Evolutionary conservation across 2,797 vertebrate species (phyloP).

Genomic region (Furcifer pardalis): DNA sequence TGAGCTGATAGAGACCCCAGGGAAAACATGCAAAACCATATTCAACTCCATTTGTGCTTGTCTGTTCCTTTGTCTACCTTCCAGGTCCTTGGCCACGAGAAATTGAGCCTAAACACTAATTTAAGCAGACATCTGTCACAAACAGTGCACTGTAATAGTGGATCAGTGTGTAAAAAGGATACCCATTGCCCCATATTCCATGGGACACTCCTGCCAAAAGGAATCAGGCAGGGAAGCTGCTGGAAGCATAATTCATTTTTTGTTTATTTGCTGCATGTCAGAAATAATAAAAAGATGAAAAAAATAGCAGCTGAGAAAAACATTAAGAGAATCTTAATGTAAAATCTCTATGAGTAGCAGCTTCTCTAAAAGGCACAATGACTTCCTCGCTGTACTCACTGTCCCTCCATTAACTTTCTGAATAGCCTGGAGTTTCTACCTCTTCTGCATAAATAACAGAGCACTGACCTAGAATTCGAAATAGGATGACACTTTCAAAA

Average conservation of each 20-base stretch:
- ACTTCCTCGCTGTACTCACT: not conserved
- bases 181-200: constrained; percentile 17
- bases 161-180: constrained; percentile 20
- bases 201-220: constrained; percentile 31
- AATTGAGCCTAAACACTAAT: constrained; percentile 15
- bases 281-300: constrained; percentile 25
- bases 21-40: constrained; percentile 4
- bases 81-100: not conserved
- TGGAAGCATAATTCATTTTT: constrained; percentile 33
- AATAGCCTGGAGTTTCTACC: constrained; percentile 27
- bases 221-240: constrained; percentile 30
- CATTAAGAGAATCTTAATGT: constrained; percentile 4
- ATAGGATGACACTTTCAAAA: not conserved
- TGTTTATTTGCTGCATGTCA: constrained; percentile 33
- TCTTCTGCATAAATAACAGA: constrained; percentile 27
- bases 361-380: constrained; percentile 13
- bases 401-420: not conserved
- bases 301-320: constrained; percentile 4
- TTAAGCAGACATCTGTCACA: constrained; percentile 29
- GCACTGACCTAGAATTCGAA: constrained; percentile 21
- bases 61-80: not conserved
- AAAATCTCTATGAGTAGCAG: constrained; percentile 15
- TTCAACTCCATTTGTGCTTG: not conserved
- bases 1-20: not conserved
- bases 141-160: not conserved